Percentiles rank a stretch among this genome's conserved stretches.
Conservation (phyloP, 2,888 invertebrate species). For the Apantesis nais region DNA sequence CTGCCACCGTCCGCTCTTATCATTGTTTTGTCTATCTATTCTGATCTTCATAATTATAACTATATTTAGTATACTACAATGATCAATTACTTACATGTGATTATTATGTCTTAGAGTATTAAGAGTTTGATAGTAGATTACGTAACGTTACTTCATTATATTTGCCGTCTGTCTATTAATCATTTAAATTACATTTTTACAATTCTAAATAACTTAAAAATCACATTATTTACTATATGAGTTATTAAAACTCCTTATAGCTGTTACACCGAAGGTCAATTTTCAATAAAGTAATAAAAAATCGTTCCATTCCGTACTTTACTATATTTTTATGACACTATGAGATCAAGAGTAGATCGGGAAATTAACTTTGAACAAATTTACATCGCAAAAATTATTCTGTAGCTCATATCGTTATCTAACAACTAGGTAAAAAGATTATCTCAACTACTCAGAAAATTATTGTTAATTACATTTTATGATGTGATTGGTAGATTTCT, state of each 20-base stretch:
- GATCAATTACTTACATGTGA: conserved; percentile 35
- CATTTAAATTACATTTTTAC: neutral
- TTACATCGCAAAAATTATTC: too few relatives aligned
- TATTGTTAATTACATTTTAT: neutral
- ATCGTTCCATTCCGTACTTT: too few relatives aligned
- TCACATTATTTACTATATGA: neutral
- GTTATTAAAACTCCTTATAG: neutral
- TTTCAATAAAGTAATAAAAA: too few relatives aligned
- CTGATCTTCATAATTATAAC: conserved; percentile 35
- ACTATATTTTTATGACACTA: too few relatives aligned
- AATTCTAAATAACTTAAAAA: neutral
- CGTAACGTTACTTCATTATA: neutral
- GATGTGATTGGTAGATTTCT: neutral
- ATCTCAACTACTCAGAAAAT: neutral
- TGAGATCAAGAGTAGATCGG: too few relatives aligned
- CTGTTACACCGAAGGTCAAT: neutral
- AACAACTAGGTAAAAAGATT: too few relatives aligned
- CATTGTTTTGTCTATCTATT: conserved; percentile 51
- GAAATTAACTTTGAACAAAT: too few relatives aligned
- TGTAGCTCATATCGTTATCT: too few relatives aligned
- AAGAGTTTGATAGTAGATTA: neutral
- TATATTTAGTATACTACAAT: conserved; percentile 33
- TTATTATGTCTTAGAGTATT: neutral
- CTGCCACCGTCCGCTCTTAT: conserved; percentile 44
- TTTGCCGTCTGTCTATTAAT: neutral